Conservation (phyloP, 2,797 vertebrate genomes). For the Rhynchotus rufescens region DNA sequence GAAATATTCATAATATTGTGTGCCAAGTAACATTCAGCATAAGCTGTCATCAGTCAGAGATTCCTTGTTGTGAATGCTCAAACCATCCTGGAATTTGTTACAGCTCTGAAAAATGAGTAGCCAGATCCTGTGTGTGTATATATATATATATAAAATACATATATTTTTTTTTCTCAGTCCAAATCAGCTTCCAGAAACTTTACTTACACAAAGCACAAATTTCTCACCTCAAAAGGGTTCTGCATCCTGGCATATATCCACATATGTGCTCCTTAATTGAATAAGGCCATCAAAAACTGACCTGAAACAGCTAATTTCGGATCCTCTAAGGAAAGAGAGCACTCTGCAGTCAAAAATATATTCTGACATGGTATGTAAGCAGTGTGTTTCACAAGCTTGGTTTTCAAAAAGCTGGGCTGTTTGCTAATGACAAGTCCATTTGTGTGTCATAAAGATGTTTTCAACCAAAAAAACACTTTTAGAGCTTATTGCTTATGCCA, state of each 20-base stretch:
- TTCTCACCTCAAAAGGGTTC: not conserved
- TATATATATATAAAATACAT: too few species aligned
- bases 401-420: not conserved
- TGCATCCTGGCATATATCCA: not conserved
- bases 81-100: not conserved
- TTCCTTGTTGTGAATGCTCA: not conserved
- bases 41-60: not conserved
- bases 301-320: not conserved
- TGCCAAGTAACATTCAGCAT: not conserved
- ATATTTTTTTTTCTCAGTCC: not conserved
- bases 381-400: not conserved
- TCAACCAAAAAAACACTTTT: not conserved
- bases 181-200: not conserved
- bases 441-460: not conserved
- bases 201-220: not conserved
- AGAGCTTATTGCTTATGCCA: not conserved
- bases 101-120: not conserved
- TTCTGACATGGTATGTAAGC: not conserved
- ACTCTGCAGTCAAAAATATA: not conserved
- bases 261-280: accelerated
- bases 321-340: not conserved
- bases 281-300: not conserved
- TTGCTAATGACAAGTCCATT: not conserved
- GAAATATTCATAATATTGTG: slow-evolving; percentile 31
- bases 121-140: not conserved